These are phyloP conservation scores for Brachyptera risi DNA, from an alignment of 2,888 invertebrate genomes.

Conservation along the genomic window DNA sequence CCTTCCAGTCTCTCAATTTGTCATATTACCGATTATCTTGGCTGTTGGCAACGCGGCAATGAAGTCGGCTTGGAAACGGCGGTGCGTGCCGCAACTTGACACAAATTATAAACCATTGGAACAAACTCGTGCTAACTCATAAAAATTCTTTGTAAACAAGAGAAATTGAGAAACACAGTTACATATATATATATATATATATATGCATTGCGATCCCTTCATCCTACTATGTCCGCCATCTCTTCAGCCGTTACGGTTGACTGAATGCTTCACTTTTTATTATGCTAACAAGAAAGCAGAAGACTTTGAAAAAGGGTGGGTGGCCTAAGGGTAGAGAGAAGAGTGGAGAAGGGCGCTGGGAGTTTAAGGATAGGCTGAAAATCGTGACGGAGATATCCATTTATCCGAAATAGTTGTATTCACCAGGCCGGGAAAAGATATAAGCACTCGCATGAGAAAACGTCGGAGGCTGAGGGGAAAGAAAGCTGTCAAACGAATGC, in stretches of 20 bases:
- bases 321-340: background rate
- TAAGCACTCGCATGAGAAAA: slow-evolving; percentile 11
- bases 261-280: slow-evolving; percentile 24
- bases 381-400: no score
- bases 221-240: background rate
- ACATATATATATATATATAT: no score
- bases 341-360: slow-evolving; percentile 2
- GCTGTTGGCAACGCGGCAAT: no score
- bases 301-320: background rate
- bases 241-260: slow-evolving; percentile 24
- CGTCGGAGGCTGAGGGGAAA: background rate
- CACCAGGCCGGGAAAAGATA: slow-evolving; percentile 8
- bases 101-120: no score
- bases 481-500: slow-evolving; percentile 15
- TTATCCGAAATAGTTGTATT: no score
- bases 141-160: no score
- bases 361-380: no score
- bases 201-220: background rate
- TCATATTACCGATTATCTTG: background rate
- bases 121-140: no score
- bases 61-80: no score
- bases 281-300: slow-evolving; percentile 18
- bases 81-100: no score
- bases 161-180: no score
- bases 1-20: slow-evolving; percentile 9